These are phyloP conservation scores for Paramormyrops kingsleyae DNA, from an alignment of 2,113 vertebrate genomes.

Conservation along the genomic window DNA sequence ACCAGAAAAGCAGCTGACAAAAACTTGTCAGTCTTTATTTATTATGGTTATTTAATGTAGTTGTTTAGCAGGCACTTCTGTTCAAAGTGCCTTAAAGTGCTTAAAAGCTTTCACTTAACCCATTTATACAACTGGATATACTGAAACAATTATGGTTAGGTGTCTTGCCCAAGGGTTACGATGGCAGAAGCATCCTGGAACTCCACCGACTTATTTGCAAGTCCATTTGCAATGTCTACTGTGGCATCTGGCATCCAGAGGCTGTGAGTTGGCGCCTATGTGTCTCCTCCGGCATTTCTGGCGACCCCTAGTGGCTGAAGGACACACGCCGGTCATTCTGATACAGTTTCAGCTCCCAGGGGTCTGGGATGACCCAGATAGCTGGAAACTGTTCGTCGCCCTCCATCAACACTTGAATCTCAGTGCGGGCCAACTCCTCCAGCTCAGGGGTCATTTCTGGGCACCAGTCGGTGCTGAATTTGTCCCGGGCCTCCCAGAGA, in stretches of 20 bases:
- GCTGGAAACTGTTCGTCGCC: conserved; percentile 42
- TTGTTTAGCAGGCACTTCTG: not conserved
- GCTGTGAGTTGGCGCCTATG: not conserved
- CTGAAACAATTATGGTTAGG: not conserved
- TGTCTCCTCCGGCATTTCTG: not conserved
- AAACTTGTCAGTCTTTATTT: not conserved
- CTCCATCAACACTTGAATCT: conserved; percentile 47
- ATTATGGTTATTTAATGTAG: not conserved
- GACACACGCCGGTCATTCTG: conserved; percentile 46
- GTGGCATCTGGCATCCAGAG: not conserved
- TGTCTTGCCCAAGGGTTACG: not conserved
- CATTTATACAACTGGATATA: not conserved
- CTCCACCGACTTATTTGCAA: not conserved
- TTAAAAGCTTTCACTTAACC: not conserved
- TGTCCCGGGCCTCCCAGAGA: conserved; percentile 57
- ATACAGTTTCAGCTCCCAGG: conserved; percentile 38
- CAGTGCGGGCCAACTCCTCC: conserved; percentile 51
- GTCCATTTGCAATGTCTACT: not conserved
- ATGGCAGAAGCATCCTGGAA: not conserved
- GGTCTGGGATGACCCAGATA: conserved; percentile 60
- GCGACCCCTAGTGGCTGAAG: conserved; percentile 35
- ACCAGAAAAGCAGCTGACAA: not conserved
- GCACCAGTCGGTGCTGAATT: conserved; percentile 61
- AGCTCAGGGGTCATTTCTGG: conserved; percentile 62
- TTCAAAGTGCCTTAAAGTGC: not conserved